Percentiles rank a stretch among this genome's conserved stretches.
These are phyloP conservation scores for Chrosomus eos DNA, from an alignment of 2,797 vertebrate genomes.

Conservation along the genomic window DNA sequence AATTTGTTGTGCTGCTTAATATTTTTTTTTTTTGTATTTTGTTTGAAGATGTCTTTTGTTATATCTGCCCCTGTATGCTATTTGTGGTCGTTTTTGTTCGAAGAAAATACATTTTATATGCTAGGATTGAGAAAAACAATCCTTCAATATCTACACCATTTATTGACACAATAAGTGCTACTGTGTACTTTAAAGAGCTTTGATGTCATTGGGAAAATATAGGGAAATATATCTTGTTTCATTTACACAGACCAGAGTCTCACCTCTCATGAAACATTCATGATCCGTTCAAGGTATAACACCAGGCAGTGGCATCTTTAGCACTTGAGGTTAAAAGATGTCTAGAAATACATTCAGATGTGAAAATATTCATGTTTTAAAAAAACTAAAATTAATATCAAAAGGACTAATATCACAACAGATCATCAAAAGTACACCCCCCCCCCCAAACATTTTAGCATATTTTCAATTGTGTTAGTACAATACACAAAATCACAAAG, in stretches of 20 bases:
- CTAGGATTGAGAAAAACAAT: constrained; percentile 52
- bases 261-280: constrained; percentile 62
- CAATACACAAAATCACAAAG: no score
- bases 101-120: neutral
- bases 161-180: constrained; percentile 58
- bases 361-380: constrained; percentile 48
- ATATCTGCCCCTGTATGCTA: no score
- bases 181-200: constrained; percentile 51
- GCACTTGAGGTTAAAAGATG: constrained; percentile 59
- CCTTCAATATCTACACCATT: constrained; percentile 47
- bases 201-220: constrained; percentile 60
- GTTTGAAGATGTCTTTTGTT: no score
- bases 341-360: constrained; percentile 54
- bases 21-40: neutral
- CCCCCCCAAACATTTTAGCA: no score
- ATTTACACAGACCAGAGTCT: constrained; percentile 55
- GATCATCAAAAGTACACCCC: no score
- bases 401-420: no score
- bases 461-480: no score
- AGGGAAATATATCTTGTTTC: constrained; percentile 57
- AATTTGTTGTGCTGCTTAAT: neutral
- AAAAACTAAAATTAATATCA: constrained; percentile 9
- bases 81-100: no score
- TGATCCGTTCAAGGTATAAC: constrained; percentile 53
- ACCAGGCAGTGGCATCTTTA: constrained; percentile 56